Conservation (phyloP, 2,888 invertebrate genomes). For the Drosophila gaucha region DNA sequence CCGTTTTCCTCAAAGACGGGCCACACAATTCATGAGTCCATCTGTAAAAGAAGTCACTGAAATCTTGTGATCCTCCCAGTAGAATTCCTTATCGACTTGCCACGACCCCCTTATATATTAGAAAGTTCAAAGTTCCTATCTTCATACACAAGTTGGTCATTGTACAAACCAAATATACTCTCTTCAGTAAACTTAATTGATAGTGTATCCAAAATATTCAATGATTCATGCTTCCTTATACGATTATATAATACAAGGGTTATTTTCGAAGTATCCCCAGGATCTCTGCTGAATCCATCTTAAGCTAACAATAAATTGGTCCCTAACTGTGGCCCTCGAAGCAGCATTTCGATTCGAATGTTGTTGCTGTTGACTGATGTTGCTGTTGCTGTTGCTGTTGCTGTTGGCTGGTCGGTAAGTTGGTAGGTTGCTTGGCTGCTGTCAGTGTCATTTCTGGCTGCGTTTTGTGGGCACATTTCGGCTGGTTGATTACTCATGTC, state of each 20-base stretch:
- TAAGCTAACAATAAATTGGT: slow-evolving; percentile 16
- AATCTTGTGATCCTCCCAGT: no score
- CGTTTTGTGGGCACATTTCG: slow-evolving; percentile 83
- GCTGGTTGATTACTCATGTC: slow-evolving; percentile 84
- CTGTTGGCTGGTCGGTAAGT: slow-evolving; percentile 15
- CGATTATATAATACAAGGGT: no score
- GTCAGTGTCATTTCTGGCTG: slow-evolving; percentile 80
- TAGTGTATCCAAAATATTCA: not conserved
- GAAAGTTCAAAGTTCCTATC: no score
- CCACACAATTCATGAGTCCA: no score
- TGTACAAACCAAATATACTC: no score
- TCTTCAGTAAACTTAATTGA: no score
- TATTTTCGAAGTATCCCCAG: not conserved
- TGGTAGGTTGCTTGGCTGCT: slow-evolving; percentile 45
- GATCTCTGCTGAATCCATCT: slow-evolving; percentile 2
- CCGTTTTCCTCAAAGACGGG: no score
- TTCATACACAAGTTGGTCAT: no score
- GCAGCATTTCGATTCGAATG: slow-evolving; percentile 4
- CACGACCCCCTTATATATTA: no score
- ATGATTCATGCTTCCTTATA: not conserved
- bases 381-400: slow-evolving; percentile 16
- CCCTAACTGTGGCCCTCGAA: slow-evolving; percentile 11
- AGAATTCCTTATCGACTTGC: no score
- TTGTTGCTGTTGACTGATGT: slow-evolving; percentile 12
- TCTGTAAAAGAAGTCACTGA: no score